Evolutionary conservation across 2,113 vertebrate genomes (phyloP).

Genomic region (Lepisosteus oculatus): DNA sequence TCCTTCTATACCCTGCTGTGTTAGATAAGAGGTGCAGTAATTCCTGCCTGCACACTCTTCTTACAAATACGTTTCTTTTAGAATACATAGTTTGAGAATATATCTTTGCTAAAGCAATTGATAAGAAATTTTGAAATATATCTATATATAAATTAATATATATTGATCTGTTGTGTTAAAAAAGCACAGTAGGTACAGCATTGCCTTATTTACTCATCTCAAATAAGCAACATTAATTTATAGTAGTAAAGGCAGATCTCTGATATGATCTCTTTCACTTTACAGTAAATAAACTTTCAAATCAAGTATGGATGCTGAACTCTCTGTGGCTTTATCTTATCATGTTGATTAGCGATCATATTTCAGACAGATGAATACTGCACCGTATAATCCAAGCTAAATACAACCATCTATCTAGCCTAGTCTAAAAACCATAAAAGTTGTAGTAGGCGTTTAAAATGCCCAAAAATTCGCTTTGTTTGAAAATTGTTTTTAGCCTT

Average conservation of each 20-base stretch:
- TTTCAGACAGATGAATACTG: background rate
- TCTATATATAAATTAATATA: background rate
- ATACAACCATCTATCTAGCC: background rate
- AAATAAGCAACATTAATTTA: background rate
- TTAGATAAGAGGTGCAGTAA: conserved; percentile 36
- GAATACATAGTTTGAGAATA: no score
- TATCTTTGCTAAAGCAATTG: background rate
- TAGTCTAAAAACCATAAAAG: background rate
- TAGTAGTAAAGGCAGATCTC: no score
- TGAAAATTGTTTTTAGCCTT: no score
- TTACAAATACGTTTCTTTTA: background rate
- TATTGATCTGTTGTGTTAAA: background rate
- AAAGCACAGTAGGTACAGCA: background rate
- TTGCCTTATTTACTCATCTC: background rate
- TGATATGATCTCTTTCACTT: background rate
- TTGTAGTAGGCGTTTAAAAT: background rate
- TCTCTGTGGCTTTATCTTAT: background rate
- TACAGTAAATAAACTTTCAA: background rate
- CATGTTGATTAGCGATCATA: background rate
- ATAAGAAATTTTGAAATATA: background rate
- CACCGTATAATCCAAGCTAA: no score
- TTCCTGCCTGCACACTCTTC: conserved; percentile 36
- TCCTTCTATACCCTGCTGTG: conserved; percentile 41
- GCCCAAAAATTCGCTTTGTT: no score
- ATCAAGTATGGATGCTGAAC: background rate